These are phyloP conservation scores for Mormyrus hasselquistii DNA, from an alignment of 2,797 vertebrate genomes.

Conservation along the genomic window DNA sequence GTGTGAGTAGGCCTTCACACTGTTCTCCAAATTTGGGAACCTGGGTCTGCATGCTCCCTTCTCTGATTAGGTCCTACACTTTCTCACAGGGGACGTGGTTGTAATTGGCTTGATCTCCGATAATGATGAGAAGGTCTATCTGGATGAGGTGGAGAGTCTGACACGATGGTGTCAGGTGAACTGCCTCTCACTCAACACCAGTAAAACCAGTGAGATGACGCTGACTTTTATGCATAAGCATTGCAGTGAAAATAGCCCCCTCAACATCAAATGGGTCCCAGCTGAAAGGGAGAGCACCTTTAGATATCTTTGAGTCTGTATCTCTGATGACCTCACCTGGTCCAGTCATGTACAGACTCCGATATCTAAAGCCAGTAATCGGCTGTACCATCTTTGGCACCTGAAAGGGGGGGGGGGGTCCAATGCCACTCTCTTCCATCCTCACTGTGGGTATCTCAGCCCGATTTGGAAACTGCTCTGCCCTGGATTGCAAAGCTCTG, in stretches of 20 bases:
- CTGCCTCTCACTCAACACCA: background rate
- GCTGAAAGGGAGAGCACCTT: background rate
- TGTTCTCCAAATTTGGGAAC: background rate
- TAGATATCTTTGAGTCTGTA: background rate
- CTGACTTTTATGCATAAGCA: background rate
- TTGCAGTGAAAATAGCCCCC: background rate
- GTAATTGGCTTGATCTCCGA: background rate
- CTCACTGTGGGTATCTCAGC: background rate
- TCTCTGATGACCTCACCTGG: background rate
- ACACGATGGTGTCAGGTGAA: background rate
- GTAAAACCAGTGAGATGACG: background rate
- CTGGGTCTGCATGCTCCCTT: background rate
- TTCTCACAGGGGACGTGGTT: background rate
- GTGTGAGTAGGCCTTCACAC: background rate
- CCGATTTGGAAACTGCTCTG: background rate
- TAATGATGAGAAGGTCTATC: background rate
- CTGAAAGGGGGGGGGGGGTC: background rate
- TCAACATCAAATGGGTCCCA: background rate
- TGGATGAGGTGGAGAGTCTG: background rate
- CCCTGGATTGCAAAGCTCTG: background rate
- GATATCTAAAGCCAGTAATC: background rate
- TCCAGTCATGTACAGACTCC: background rate
- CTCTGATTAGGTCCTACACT: background rate
- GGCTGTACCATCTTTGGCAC: background rate
- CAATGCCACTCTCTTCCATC: background rate